Evolutionary conservation across 2,888 invertebrate species (phyloP), one percentile per base, ranked within the genome.

Genomic region (Drosophila mettleri): DNA sequence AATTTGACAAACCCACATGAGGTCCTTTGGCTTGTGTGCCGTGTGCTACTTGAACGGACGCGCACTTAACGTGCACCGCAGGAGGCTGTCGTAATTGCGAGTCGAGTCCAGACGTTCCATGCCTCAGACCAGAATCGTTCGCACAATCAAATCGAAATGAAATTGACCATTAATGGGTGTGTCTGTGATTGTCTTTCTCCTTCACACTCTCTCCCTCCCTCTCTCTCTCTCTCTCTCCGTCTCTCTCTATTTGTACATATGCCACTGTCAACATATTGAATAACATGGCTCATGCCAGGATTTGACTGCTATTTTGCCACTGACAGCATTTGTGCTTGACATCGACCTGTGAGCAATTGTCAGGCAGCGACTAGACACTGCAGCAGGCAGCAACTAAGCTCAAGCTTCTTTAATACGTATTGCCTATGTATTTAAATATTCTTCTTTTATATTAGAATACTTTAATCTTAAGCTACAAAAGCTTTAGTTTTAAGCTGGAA

Each of bases 1-100:
- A 85, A 85, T 85, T 85, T 85, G 85, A 80, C 85, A 88, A 88
- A 74, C 86, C 89, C 78, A 83, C 89, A 85, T 88, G 88, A 74
- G 89, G 85, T 85, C 89, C 84, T 80, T 70, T 49, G 12, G 36
- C 38, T 7, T 36, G n/a, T 33, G 45, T 52, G 41, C 18, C 29
- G 46, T 29, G 33, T 33, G 31, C 45, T 43, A 60, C 65, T 71
- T 27, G 57, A 54, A 67, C 53, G 31, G 66, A 54, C 63, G 66
- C 69, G 79, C 78, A 65, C 72, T 88, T 86, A 80, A 76, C 60
- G 41, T 53, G 70, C 89, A 24, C 85, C 88, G 71, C 85, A 86
- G 85, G 89, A 88, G 85, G 69, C 84, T 65, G 67, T 49, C 75
- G 78, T 84, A 84, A 88, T 88, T 89, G 84, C 86, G 72, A 82